Evolutionary conservation across 2,888 invertebrate species (phyloP).

Genomic region (Eupithecia abbreviata): DNA sequence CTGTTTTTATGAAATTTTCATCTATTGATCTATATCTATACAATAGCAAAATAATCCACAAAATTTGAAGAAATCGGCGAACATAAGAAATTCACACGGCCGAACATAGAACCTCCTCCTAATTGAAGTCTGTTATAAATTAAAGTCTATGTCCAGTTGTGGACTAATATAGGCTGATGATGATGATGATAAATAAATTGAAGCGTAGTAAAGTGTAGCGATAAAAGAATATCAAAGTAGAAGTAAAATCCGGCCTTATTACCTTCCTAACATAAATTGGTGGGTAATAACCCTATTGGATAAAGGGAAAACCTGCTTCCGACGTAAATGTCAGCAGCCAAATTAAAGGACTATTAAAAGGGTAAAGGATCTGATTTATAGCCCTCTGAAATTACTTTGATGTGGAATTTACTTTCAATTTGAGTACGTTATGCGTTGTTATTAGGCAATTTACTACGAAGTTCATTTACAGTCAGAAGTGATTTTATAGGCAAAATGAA

Average conservation of each 20-base stretch:
- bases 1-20: too few species aligned
- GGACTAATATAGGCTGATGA: too few species aligned
- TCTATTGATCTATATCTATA: too few species aligned
- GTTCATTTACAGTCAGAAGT: background rate
- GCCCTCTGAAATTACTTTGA: constrained; percentile 28
- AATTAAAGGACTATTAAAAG: constrained; percentile 33
- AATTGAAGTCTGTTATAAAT: too few species aligned
- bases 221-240: constrained; percentile 2
- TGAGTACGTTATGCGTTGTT: constrained; percentile 16
- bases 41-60: too few species aligned
- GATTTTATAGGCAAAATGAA: background rate
- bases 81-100: too few species aligned
- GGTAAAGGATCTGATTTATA: constrained; percentile 33
- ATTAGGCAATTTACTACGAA: background rate
- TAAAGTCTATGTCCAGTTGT: too few species aligned
- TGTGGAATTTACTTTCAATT: constrained; percentile 24
- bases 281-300: constrained; percentile 16
- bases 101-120: too few species aligned
- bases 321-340: constrained; percentile 32
- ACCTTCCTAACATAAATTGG: background rate
- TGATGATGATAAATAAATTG: too few species aligned
- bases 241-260: background rate
- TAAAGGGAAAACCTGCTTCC: constrained; percentile 25
- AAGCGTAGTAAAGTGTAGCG: background rate
- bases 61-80: too few species aligned